Percentiles rank a stretch among this genome's conserved stretches.
Evolutionary conservation across 2,113 vertebrate species (phyloP).

Genomic region (Sciurus niger): DNA sequence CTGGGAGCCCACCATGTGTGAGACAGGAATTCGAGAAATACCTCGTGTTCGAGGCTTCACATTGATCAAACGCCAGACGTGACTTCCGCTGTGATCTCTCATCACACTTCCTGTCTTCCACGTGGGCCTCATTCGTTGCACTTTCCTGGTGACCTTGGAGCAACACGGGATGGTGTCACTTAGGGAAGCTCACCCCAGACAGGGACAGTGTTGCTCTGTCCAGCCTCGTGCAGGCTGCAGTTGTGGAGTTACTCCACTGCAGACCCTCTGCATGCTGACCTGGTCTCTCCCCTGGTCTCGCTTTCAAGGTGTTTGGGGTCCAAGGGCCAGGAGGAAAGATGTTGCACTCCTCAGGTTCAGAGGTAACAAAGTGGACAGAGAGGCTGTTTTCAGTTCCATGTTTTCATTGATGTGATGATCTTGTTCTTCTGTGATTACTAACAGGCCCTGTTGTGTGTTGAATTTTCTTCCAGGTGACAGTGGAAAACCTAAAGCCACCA

Average conservation of each 20-base stretch:
- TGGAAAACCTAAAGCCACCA: neutral
- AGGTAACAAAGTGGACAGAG: neutral
- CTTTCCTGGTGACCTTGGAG: neutral
- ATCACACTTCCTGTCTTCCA: neutral
- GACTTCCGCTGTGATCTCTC: neutral
- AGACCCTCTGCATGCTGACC: neutral
- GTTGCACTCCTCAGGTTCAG: neutral
- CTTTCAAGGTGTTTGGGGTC: neutral
- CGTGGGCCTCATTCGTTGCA: neutral
- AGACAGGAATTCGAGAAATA: neutral
- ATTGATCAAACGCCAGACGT: neutral
- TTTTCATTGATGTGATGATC: neutral
- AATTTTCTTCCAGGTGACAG: conserved; percentile 71
- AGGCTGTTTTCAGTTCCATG: neutral
- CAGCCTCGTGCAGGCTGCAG: too few relatives aligned
- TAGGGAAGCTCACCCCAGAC: too few relatives aligned
- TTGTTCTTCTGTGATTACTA: neutral
- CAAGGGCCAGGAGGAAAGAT: neutral
- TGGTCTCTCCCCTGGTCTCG: neutral
- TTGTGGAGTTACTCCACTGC: neutral
- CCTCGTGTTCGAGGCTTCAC: neutral
- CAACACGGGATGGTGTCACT: neutral
- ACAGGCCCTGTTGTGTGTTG: neutral
- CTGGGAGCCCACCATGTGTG: neutral
- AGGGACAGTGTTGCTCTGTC: neutral